phyloP scores from a whole-genome alignment of 2,888 invertebrate species.

The Rutpela maculata region DNA sequence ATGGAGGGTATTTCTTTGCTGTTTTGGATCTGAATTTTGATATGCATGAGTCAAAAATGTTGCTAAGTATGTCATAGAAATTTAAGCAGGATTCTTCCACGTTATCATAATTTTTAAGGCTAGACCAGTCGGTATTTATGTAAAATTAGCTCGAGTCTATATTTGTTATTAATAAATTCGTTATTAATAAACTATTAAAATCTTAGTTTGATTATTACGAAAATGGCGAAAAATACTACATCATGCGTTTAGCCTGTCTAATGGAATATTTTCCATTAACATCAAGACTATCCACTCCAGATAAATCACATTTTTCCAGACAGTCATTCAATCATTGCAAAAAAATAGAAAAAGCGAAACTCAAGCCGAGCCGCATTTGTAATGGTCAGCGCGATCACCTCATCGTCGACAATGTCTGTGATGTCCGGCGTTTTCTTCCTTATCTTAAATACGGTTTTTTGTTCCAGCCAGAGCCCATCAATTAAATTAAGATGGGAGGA shows the following conservation, averaged over 20 bases:
- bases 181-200: too few relatives aligned
- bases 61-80: too few relatives aligned
- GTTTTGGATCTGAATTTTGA: too few relatives aligned
- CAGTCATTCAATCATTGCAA: not conserved
- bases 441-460: slow-evolving; percentile 22
- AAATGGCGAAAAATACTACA: too few relatives aligned
- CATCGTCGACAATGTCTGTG: slow-evolving; percentile 3
- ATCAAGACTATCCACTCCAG: not conserved
- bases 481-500: slow-evolving; percentile 13
- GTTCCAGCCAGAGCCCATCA: slow-evolving; percentile 17
- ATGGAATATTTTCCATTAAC: not conserved
- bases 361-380: not conserved
- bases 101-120: too few relatives aligned
- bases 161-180: too few relatives aligned
- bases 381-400: slow-evolving; percentile 6
- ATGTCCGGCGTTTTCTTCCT: not conserved
- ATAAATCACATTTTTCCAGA: slow-evolving; percentile 2
- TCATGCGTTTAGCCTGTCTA: not conserved
- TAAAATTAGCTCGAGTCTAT: too few relatives aligned
- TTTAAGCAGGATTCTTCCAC: too few relatives aligned
- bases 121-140: too few relatives aligned
- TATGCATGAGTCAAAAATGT: too few relatives aligned
- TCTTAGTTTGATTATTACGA: too few relatives aligned
- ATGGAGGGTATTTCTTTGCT: too few relatives aligned
- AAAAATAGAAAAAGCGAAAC: not conserved